Percentiles rank a stretch among this genome's conserved stretches.
Conservation (phyloP, 2,888 invertebrate species). For the Limnephilus lunatus region DNA sequence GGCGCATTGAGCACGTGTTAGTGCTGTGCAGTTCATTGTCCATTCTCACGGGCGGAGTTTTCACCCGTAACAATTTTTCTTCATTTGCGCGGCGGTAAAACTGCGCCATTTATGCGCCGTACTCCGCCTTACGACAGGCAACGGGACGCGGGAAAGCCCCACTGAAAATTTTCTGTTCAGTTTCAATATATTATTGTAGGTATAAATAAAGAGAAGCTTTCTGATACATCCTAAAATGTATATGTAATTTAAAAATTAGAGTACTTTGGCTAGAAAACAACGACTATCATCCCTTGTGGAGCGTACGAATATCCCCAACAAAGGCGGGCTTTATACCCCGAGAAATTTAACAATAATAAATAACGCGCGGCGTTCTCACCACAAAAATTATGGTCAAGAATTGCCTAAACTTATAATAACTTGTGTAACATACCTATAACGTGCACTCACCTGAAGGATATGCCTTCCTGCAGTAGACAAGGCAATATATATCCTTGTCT, state of each 20-base stretch:
- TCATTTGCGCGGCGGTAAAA: constrained; percentile 20
- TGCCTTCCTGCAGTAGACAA: too few relatives aligned
- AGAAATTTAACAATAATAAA: too few relatives aligned
- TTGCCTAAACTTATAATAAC: too few relatives aligned
- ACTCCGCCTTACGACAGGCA: not conserved
- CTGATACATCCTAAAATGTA: not conserved
- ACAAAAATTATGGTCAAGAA: too few relatives aligned
- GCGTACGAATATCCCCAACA: too few relatives aligned
- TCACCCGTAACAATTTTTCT: constrained; percentile 43
- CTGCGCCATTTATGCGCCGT: constrained; percentile 7
- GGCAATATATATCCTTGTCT: too few relatives aligned
- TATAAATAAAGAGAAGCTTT: not conserved
- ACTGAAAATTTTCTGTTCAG: not conserved
- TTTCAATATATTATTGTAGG: not conserved
- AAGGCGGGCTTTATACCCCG: too few relatives aligned
- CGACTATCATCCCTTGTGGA: too few relatives aligned
- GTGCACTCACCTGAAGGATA: too few relatives aligned
- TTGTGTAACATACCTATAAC: too few relatives aligned
- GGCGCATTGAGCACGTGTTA: constrained; percentile 42
- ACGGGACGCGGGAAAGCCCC: not conserved
- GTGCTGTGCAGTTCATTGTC: constrained; percentile 30
- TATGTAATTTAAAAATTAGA: not conserved
- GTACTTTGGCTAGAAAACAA: not conserved
- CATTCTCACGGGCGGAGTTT: constrained; percentile 32
- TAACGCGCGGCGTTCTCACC: too few relatives aligned